Conservation (phyloP, 1,140 invertebrate genomes). For the Cataglyphis hispanica region DNA sequence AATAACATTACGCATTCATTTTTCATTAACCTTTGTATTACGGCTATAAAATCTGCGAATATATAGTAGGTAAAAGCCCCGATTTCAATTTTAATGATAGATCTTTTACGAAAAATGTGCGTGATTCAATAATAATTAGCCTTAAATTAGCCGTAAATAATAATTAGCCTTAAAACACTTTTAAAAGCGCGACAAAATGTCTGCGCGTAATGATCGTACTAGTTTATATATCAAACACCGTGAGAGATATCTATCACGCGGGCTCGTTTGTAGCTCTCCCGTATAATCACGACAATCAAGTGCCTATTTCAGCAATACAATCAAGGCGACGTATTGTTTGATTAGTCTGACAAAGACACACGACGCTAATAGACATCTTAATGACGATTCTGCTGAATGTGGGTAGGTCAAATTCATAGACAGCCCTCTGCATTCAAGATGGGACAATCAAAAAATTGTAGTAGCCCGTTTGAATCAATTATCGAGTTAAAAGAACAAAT, state of each 20-base stretch:
- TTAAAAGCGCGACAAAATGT: background rate
- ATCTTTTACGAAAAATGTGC: background rate
- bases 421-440: background rate
- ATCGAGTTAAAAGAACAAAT: background rate
- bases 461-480: background rate
- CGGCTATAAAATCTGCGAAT: background rate
- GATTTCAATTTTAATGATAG: background rate
- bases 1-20: background rate
- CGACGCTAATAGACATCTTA: constrained; percentile 44
- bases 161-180: background rate
- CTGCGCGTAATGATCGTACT: background rate
- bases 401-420: constrained; percentile 40
- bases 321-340: constrained; percentile 59
- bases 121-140: background rate
- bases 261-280: constrained; percentile 24
- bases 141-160: background rate
- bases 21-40: background rate
- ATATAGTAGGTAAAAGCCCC: background rate
- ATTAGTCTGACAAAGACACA: constrained; percentile 59
- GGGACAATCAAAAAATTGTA: constrained; percentile 23
- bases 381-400: constrained; percentile 16
- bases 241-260: constrained; percentile 30
- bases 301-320: constrained; percentile 58
- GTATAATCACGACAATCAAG: constrained; percentile 66
- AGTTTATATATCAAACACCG: constrained; percentile 11